These are phyloP conservation scores for Omphaloscelis lunosa DNA, from an alignment of 2,888 invertebrate genomes.

Conservation along the genomic window DNA sequence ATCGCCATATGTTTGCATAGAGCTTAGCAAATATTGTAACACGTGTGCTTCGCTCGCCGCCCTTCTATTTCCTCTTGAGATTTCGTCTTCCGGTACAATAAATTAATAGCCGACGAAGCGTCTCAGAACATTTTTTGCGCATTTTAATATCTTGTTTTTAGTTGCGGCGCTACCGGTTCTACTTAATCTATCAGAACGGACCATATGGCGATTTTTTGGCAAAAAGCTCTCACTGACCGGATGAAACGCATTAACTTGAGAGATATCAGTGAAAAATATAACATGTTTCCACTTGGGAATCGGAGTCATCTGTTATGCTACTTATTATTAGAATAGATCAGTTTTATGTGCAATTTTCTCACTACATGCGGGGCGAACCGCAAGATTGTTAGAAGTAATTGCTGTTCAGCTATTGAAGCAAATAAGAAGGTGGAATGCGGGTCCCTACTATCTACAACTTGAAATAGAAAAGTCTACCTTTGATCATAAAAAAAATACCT, in stretches of 20 bases:
- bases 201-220: constrained; percentile 79
- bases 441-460: constrained; percentile 75
- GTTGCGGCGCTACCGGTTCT: constrained; percentile 78
- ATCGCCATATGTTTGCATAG: constrained; percentile 87
- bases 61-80: constrained; percentile 90
- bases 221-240: constrained; percentile 79
- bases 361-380: constrained; percentile 86
- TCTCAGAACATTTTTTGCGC: constrained; percentile 80
- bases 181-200: constrained; percentile 72
- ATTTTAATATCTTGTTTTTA: constrained; percentile 78
- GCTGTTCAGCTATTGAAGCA: constrained; percentile 79
- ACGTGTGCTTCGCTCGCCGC: constrained; percentile 87
- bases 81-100: constrained; percentile 90
- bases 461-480: constrained; percentile 70
- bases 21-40: constrained; percentile 90
- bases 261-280: constrained; percentile 73
- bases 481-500: constrained; percentile 78
- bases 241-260: constrained; percentile 73
- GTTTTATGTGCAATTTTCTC: constrained; percentile 86
- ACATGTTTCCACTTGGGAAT: constrained; percentile 81
- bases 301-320: constrained; percentile 74
- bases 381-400: constrained; percentile 89
- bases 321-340: constrained; percentile 84
- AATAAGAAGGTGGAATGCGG: constrained; percentile 84
- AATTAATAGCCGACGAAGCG: constrained; percentile 84